Conservation (phyloP, 2,113 vertebrate genomes). For the Tupaia tana region DNA sequence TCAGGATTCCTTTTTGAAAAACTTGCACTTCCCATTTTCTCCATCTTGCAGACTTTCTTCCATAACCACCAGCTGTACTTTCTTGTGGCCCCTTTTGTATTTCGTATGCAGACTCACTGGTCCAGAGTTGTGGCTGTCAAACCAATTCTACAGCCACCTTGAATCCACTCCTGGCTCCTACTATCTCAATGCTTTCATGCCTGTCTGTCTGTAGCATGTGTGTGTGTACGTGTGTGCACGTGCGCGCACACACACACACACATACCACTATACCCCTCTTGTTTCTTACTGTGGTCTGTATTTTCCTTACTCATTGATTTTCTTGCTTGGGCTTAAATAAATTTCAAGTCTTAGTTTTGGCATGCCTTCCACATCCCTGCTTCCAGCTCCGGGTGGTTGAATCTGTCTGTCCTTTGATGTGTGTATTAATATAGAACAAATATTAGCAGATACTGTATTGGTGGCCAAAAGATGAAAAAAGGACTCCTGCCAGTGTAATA, state of each 20-base stretch:
- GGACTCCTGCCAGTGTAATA: constrained; percentile 8
- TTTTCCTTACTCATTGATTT: constrained; percentile 29
- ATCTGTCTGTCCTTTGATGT: constrained; percentile 68
- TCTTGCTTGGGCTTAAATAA: constrained; percentile 31
- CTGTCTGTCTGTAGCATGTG: too few relatives aligned
- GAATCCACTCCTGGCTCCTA: not conserved
- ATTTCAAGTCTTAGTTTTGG: constrained; percentile 34
- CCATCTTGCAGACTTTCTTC: not conserved
- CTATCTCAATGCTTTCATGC: rapidly evolving
- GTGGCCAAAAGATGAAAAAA: constrained; percentile 67
- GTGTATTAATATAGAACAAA: constrained; percentile 73
- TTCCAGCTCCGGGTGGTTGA: constrained; percentile 38
- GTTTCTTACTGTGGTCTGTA: not conserved
- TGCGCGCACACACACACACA: not conserved
- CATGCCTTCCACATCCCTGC: not conserved
- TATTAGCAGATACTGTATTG: constrained; percentile 69
- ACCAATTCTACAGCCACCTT: not conserved
- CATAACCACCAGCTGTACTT: not conserved
- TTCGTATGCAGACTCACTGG: not conserved
- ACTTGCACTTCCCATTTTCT: not conserved
- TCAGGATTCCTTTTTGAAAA: not conserved
- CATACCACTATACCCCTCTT: not conserved
- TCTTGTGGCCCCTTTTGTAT: not conserved
- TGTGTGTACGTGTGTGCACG: too few relatives aligned
- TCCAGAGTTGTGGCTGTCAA: not conserved